phyloP scores from a whole-genome alignment of 2,113 vertebrate species.

The Rissa tridactyla region DNA sequence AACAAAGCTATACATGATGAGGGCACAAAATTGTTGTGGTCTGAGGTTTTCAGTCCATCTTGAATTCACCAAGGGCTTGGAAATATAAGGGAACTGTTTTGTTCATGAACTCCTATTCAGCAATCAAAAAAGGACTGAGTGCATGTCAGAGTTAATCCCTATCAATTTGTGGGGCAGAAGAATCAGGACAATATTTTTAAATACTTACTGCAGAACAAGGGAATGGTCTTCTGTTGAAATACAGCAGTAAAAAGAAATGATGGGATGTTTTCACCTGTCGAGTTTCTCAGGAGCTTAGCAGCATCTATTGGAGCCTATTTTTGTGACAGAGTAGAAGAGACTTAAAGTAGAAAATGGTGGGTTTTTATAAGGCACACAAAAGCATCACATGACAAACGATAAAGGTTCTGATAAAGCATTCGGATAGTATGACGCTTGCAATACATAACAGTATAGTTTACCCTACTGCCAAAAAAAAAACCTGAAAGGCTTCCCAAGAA shows the following conservation, averaged over 20 bases:
- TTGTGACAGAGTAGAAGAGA: neutral
- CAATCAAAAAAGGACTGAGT: neutral
- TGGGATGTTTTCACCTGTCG: neutral
- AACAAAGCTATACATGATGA: neutral
- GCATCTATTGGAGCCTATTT: neutral
- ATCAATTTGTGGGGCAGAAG: neutral
- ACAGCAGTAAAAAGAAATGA: neutral
- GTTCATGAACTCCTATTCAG: neutral
- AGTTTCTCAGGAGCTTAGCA: neutral
- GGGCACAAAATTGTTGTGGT: neutral
- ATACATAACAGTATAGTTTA: neutral
- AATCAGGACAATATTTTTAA: neutral
- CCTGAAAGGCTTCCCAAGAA: neutral
- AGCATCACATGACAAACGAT: neutral
- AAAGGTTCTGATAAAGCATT: neutral
- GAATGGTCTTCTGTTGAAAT: neutral
- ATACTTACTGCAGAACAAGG: neutral
- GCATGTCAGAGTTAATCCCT: neutral
- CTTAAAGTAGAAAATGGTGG: fast-evolving
- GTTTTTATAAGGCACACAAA: neutral
- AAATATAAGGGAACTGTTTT: neutral
- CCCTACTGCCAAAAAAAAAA: neutral
- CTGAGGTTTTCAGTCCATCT: neutral
- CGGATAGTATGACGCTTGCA: neutral
- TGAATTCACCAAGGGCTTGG: neutral